Evolutionary conservation across 2,113 vertebrate genomes (phyloP), one percentile per base, ranked within the genome.

Genomic region (Rhabdornis inornatus): DNA sequence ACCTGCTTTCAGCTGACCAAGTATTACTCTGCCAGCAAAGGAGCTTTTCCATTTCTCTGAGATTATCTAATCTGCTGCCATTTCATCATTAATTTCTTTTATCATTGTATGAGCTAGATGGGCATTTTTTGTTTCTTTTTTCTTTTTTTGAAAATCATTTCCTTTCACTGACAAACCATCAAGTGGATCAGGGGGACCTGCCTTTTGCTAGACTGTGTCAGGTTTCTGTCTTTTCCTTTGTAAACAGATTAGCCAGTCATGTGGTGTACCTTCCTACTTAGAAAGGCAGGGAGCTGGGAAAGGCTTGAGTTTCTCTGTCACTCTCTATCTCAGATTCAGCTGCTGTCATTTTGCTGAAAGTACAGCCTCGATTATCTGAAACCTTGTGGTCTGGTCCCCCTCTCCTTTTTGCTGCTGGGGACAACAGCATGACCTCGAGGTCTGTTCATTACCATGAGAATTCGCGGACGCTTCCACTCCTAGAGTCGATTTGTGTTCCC

Each of bases 41-140:
- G 90, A 66, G 78, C 98, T 96, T 97, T 94, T 98, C 94, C 98
- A 97, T 98, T 95, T 96, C 94, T 98, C 96, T 89, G 91, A 98
- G 96, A 96, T 96, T 85, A 97, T 93, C 95, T 95, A 93, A 97
- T 95, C 96, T 96, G 97, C 98, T 96, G 55, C 92, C 97, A 95
- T 97, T 92, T 96, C 97, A 97, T 93, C 92, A 89, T 72, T 44
- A 94, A 95, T 97, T 94, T 84, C 72, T 94, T 96, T 91, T 88
- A 91, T 91, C 95, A 97, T 97, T 90, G 83, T 96, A 83, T 80
- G 92, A 95, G 91, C 80, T 93, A 91, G 95, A 90, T 2, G 89
- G 71, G 39, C 95, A 78, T 86, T 89, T 94, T 95, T 94, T 87
- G 20, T 90, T 94, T 91, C 49, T 64, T 85, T 93, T 85, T 88